A percentile compares a stretch with the other conserved stretches of the same genome.
These are phyloP conservation scores for Rhizoglyphus robini DNA, from an alignment of 1,140 invertebrate species.

Conservation along the genomic window DNA sequence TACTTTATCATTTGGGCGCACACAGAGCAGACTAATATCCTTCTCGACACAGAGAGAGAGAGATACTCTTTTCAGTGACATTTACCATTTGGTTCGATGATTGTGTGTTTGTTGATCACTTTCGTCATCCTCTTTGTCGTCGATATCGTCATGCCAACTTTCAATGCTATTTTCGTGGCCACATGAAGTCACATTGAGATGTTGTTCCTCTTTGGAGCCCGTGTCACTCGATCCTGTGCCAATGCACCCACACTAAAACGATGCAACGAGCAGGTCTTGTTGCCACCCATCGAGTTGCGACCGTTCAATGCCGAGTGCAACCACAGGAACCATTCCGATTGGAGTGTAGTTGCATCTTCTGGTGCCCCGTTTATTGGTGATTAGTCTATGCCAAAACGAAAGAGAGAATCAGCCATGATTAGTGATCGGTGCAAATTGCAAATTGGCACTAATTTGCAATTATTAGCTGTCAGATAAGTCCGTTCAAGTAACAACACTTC, in stretches of 20 bases:
- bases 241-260: slow-evolving; percentile 22
- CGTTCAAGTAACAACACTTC: no score
- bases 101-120: no score
- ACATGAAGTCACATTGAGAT: slow-evolving; percentile 19
- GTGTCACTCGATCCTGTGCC: slow-evolving; percentile 15
- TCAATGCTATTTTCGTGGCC: slow-evolving; percentile 16
- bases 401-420: slow-evolving; percentile 14
- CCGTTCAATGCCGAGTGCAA: background rate
- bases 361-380: slow-evolving; percentile 23
- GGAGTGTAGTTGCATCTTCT: slow-evolving; percentile 21
- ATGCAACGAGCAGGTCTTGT: slow-evolving; percentile 19
- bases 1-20: no score
- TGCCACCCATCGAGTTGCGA: background rate
- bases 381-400: slow-evolving; percentile 17
- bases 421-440: background rate
- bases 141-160: slow-evolving; percentile 19
- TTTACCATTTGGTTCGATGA: no score
- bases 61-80: no score
- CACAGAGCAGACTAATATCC: no score
- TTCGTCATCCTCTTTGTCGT: slow-evolving; percentile 20
- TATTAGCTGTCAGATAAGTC: background rate
- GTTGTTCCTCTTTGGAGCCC: background rate
- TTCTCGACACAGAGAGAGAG: no score
- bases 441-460: slow-evolving; percentile 1
- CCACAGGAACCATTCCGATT: background rate